Evolutionary conservation across 2,113 vertebrate genomes (phyloP), one percentile per base, ranked within the genome.

Genomic region (Xenopus borealis): DNA sequence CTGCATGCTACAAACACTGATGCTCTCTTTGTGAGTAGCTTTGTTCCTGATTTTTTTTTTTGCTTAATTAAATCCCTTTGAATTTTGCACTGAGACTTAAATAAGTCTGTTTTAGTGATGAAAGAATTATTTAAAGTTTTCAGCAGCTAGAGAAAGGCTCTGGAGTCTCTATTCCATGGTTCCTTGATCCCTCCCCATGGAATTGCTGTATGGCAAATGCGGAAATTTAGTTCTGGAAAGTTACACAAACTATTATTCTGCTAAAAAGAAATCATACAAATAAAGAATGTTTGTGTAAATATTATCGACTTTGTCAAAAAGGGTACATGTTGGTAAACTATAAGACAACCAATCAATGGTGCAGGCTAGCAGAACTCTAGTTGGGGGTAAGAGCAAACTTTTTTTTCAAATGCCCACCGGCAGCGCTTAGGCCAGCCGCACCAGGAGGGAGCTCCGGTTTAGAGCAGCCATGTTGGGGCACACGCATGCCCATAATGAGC

Each of bases 31-130:
- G 66, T 75, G 57, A 62, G 66, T 23, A 16, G 57, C 58, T 75
- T 69, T 68, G 55, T 75, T 75, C 72, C 66, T 50, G 44, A 8
- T 69, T 68, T 69, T 62, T 69, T 72, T 72, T 62, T 62, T n/a
- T 75, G 65, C 66, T 58, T 75, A 69, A 75, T 75, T 75, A 75
- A 75, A 75, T 75, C 66, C 72, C 66, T 75, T 75, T 75, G 66
- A 69, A 69, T 75, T 19, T 44, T n/a, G 72, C 19, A 62, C 57
- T 69, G 65, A 63, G 66, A 75, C 62, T 75, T 68, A 75, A 69
- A 61, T 69, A 69, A 69, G 44, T 57, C 58, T 75, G 57, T 75
- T 61, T 59, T 55, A 75, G 58, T 66, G 72, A 75, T 75, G 72
- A 75, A 75, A 75, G 72, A 44, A 53, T 14, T 65, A 50, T 75